Evolutionary conservation across 92 coral and sea anemone species (phyloP).

Genomic region (Montipora capitata): DNA sequence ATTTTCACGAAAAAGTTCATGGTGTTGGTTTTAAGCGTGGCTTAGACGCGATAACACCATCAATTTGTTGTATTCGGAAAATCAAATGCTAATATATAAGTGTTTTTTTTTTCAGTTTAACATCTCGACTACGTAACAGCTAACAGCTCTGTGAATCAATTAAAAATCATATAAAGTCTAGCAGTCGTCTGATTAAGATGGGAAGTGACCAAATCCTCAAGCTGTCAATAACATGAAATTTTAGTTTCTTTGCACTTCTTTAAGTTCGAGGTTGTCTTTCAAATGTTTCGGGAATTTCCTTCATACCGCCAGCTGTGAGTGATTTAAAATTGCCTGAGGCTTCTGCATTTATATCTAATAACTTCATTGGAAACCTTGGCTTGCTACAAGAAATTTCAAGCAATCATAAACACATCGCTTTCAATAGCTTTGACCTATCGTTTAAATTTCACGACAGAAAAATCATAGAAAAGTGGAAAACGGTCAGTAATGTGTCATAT

Average conservation of each 20-base stretch:
- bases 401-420: background rate
- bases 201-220: no score
- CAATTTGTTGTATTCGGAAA: no score
- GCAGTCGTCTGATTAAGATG: no score
- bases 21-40: no score
- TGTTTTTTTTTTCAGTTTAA: no score
- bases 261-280: background rate
- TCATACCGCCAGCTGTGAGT: background rate
- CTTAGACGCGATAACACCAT: no score
- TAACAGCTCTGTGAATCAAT: no score
- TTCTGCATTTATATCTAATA: background rate
- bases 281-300: constrained; percentile 28
- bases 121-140: no score
- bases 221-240: background rate
- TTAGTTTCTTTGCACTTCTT: constrained; percentile 3
- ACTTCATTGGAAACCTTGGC: background rate
- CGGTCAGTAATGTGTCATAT: background rate
- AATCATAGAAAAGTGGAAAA: background rate
- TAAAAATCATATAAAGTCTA: no score
- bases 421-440: background rate
- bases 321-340: constrained; percentile 30
- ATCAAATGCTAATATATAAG: no score
- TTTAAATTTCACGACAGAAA: background rate
- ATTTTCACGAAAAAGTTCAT: no score
- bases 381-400: background rate